Evolutionary conservation across 2,797 vertebrate genomes (phyloP), one percentile per base, ranked within the genome.

Genomic region (Pampus argenteus): DNA sequence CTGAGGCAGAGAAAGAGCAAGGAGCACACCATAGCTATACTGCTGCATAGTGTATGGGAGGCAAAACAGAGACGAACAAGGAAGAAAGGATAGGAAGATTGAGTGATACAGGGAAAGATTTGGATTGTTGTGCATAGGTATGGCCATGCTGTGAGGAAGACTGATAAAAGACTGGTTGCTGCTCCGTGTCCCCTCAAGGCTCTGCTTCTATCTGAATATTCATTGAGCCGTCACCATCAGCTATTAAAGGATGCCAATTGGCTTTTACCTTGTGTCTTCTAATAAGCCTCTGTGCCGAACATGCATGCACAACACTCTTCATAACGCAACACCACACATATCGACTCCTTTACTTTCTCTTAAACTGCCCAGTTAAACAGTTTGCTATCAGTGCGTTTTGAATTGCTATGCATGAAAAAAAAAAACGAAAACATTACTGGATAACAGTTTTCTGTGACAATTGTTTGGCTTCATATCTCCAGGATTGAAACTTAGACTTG

Each of bases 191-290:
- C 88, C 91, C 90, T 79, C 40, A 73, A 89, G 89, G 89, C 90
- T 74, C 59, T 28, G 73, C 82, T 77, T 82, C 78, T 47, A 79
- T 92, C 77, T 89, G 85, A 92, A 92, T 93, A 93, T 94, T 89
- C 88, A 92, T 90, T 70, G 66, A 84, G 84, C 89, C 85, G 89
- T 84, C 51, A 13, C 85, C 82, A 86, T 63, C 47, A 52, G 87
- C 86, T 89, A 76, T 83, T 66, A 86, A 84, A 89, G 74, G 74
- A 88, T 85, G 87, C 89, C 86, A 89, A 84, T 78, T 89, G 87
- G 85, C 85, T 92, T 90, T 87, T 86, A 92, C 84, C 85, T 86
- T 59, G 78, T 87, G 87, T 80, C 82, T 74, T 75, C 84, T 83
- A 89, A 89, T 87, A 86, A 81, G 74, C 81, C 59, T 78, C 40